Conservation (phyloP, 1,140 invertebrate genomes). For the Plutomurus gul region DNA sequence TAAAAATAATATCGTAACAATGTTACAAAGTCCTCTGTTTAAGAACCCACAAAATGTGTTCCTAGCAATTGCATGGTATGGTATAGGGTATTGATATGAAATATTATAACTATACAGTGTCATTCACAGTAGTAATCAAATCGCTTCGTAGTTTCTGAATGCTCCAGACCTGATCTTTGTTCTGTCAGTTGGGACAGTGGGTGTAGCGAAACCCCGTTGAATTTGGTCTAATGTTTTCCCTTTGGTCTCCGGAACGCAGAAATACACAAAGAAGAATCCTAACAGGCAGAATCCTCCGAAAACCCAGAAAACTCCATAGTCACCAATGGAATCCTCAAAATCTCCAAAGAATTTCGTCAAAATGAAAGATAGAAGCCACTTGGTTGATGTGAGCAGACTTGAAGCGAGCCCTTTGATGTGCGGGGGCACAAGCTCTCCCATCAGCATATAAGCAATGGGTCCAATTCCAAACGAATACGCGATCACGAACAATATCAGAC, state of each 20-base stretch:
- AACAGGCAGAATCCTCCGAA: conserved; percentile 59
- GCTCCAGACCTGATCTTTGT: neutral
- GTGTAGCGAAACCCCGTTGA: conserved; percentile 3
- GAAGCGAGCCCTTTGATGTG: conserved; percentile 45
- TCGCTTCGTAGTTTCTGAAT: neutral
- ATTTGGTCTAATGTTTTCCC: conserved; percentile 35
- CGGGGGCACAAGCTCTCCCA: conserved; percentile 57
- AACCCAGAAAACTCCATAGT: conserved; percentile 60
- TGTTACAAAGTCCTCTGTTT: too few species aligned
- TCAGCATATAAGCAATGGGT: conserved; percentile 73
- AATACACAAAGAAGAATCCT: conserved; percentile 59
- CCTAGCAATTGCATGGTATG: too few species aligned
- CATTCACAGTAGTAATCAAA: neutral
- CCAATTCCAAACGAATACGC: conserved; percentile 65
- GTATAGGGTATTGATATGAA: too few species aligned
- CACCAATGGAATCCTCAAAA: conserved; percentile 57
- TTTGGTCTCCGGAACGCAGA: conserved; percentile 63
- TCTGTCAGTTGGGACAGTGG: neutral
- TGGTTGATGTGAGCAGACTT: conserved; percentile 41
- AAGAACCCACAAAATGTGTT: too few species aligned
- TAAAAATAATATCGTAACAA: too few species aligned
- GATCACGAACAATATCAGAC: conserved; percentile 59
- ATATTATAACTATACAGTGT: neutral
- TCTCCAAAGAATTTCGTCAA: conserved; percentile 61
- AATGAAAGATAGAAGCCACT: conserved; percentile 58